Percentiles rank a stretch among this genome's conserved stretches.
These are phyloP conservation scores for Corticium candelabrum DNA, from an alignment of 37 sponge, comb jelly and placozoan genomes.

Conservation along the genomic window DNA sequence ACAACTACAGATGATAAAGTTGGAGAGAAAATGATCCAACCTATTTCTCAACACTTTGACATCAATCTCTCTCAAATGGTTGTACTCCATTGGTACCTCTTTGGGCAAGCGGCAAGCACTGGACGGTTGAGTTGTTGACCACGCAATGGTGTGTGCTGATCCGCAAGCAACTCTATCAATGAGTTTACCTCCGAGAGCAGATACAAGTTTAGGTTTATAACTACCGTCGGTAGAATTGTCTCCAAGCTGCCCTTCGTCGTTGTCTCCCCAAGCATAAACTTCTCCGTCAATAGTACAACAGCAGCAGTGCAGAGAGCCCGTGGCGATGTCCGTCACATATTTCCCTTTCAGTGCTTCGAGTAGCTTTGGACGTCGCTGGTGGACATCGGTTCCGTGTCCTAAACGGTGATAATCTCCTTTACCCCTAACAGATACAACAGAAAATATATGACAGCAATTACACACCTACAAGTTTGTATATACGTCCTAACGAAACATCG, in stretches of 20 bases:
- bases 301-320: constrained; percentile 86
- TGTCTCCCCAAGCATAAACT: constrained; percentile 93
- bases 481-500: no score
- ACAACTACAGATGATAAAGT: no score
- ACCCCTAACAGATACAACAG: constrained; percentile 48
- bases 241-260: constrained; percentile 96
- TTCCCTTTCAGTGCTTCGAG: constrained; percentile 52
- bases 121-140: constrained; percentile 61
- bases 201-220: constrained; percentile 31
- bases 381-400: constrained; percentile 82
- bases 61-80: constrained; percentile 48
- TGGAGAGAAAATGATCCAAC: no score
- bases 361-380: constrained; percentile 74
- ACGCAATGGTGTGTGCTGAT: constrained; percentile 84
- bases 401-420: constrained; percentile 93
- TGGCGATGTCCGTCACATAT: constrained; percentile 66
- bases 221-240: constrained; percentile 64
- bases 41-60: constrained; percentile 59
- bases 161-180: constrained; percentile 89
- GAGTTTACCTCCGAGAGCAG: constrained; percentile 34
- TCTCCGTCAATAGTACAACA: constrained; percentile 63
- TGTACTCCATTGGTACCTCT: constrained; percentile 73
- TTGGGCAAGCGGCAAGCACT: constrained; percentile 44
- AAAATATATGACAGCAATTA: background rate
- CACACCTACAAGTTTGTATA: constrained; percentile 2